Base-by-base conservation (phyloP, 2,113 vertebrate species). In the Tenebrosternarchus preto region DNA sequence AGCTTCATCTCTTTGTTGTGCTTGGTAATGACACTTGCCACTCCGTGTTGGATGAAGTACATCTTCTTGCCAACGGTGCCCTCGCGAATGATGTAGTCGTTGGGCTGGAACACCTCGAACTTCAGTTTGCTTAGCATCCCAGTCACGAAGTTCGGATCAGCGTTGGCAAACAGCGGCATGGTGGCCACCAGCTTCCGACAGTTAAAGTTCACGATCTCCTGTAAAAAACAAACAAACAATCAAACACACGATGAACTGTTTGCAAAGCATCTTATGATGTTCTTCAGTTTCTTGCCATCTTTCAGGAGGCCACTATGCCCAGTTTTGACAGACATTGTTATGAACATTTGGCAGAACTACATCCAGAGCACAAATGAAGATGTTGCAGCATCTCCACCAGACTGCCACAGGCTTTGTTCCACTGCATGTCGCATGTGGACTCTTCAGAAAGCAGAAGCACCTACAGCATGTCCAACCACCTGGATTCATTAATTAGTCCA, bases 171-270 rank as follows among this genome's bases (percentile, higher is more conserved):
- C 81, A 99, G 92, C 8, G 98, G 97, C 98, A 99, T 99, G 0
- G 98, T 98, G 84, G 98, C 98, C 80, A 99, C 97, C 4, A 99
- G 93, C 80, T 99, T 99, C 43, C 97, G 94, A 82, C 97, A 99
- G 76, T 98, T 99, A 88, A 98, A 99, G 92, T 99, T 99, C 84
- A 99, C 97, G 33, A 99, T 99, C 90, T 99, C 98, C 98, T 99
- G 88, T 19, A 77, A 69, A 74, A 15, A 17, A 81, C 59, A 66
- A 63, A 43, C 29, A 27, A 82, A 69, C 1, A 6, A 0, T 55
- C 5, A 0, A 57, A 50, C 43, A 63, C 33, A 24, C 50, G 59
- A 5, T 43, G 0, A 46, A 15, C 46, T 57, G 43, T 0, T 16
- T 7, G 6, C 2, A 55, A 77, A 33, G 2, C 15, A n/a, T 11